Conservation (phyloP, 2,113 vertebrate species). For the Ochotona curzoniae region DNA sequence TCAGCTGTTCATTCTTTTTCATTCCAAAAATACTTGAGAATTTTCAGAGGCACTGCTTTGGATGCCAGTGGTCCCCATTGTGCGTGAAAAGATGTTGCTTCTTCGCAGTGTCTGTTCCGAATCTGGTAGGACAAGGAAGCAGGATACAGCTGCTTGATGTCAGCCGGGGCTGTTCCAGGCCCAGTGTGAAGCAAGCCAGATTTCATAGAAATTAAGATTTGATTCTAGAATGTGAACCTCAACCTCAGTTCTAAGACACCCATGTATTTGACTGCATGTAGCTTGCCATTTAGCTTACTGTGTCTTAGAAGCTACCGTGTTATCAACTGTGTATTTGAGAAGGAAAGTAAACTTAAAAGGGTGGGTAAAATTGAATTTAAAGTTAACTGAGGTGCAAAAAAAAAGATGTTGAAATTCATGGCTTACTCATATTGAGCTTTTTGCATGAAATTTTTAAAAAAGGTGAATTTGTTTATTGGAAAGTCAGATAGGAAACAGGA, state of each 20-base stretch:
- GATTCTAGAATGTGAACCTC: not conserved
- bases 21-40: constrained; percentile 36
- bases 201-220: not conserved
- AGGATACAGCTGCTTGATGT: not conserved
- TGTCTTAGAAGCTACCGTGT: not conserved
- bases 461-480: no score
- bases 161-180: not conserved
- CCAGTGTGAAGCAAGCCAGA: not conserved
- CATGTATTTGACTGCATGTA: fast-evolving
- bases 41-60: constrained; percentile 3
- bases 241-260: not conserved
- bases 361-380: no score
- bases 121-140: not conserved
- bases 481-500: no score
- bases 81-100: not conserved
- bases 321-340: not conserved
- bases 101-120: not conserved
- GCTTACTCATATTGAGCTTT: no score
- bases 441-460: no score
- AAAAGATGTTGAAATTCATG: no score
- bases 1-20: constrained; percentile 20
- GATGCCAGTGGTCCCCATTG: not conserved
- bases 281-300: not conserved
- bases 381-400: no score
- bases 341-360: not conserved